A percentile compares a stretch with the other conserved stretches of the same genome.
phyloP scores from a whole-genome alignment of 2,888 invertebrate genomes.

The Athrips mouffetella region DNA sequence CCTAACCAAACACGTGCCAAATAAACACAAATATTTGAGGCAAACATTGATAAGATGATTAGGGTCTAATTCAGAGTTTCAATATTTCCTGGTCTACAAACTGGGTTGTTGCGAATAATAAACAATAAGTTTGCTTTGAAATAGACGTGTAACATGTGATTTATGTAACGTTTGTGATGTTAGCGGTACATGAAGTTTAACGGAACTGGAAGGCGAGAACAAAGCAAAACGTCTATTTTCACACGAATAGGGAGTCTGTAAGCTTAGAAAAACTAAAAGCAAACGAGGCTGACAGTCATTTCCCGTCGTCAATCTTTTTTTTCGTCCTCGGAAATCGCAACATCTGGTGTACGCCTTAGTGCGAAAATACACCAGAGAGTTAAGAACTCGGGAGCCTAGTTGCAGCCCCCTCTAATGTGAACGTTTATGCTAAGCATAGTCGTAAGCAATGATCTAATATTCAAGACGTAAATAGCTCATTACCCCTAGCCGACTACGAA shows the following conservation, averaged over 20 bases:
- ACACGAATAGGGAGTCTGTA: constrained; percentile 26
- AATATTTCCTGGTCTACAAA: constrained; percentile 4
- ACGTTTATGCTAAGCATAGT: constrained; percentile 37
- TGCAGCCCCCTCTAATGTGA: no score
- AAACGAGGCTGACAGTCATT: constrained; percentile 62
- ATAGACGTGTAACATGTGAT: constrained; percentile 4
- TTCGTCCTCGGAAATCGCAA: constrained; percentile 63
- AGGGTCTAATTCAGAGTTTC: constrained; percentile 8
- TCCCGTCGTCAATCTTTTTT: constrained; percentile 67
- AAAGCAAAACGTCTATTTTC: constrained; percentile 27
- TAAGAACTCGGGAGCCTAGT: neutral
- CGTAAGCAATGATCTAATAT: constrained; percentile 8
- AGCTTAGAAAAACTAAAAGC: constrained; percentile 55
- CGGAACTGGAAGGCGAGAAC: constrained; percentile 26
- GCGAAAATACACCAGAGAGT: constrained; percentile 34
- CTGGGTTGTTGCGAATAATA: constrained; percentile 3
- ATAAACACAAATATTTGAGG: constrained; percentile 34
- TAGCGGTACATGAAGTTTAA: neutral
- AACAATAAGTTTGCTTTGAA: constrained; percentile 1
- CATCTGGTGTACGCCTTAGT: constrained; percentile 51
- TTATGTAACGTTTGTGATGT: constrained; percentile 1
- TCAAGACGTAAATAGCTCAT: constrained; percentile 3
- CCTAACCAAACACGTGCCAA: constrained; percentile 52
- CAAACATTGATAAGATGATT: constrained; percentile 15
- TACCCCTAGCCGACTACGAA: neutral